These are phyloP conservation scores for Rhamnusium bicolor DNA, from an alignment of 2,888 invertebrate genomes.

Conservation along the genomic window DNA sequence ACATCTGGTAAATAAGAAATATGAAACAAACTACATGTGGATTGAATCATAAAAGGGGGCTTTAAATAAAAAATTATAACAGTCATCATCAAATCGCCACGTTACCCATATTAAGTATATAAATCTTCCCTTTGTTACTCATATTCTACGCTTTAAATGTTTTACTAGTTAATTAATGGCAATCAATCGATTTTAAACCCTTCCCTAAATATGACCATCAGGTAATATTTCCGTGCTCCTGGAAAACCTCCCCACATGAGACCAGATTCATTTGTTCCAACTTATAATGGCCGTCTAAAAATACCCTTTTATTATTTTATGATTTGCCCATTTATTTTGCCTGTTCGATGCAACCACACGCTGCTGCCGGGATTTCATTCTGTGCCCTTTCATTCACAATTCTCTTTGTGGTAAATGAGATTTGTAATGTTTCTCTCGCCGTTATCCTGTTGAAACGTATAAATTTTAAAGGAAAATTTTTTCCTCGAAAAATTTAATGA, in stretches of 20 bases:
- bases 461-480: not conserved
- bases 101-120: not conserved
- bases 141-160: not conserved
- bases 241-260: not conserved
- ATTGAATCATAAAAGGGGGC: no score
- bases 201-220: not conserved
- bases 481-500: not conserved
- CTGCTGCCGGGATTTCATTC: not conserved
- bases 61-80: no score
- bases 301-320: constrained; percentile 5
- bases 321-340: not conserved
- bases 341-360: not conserved
- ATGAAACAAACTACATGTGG: no score
- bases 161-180: constrained; percentile 19
- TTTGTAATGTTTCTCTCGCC: not conserved
- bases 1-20: no score
- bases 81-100: not conserved
- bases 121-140: not conserved
- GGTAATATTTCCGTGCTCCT: not conserved
- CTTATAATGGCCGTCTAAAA: constrained; percentile 1
- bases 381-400: not conserved
- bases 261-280: not conserved
- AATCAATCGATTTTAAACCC: constrained; percentile 24
- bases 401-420: not conserved
- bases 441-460: not conserved